These are phyloP conservation scores for Hirtodrosophila duncani DNA, from an alignment of 2,888 invertebrate genomes.

Conservation along the genomic window DNA sequence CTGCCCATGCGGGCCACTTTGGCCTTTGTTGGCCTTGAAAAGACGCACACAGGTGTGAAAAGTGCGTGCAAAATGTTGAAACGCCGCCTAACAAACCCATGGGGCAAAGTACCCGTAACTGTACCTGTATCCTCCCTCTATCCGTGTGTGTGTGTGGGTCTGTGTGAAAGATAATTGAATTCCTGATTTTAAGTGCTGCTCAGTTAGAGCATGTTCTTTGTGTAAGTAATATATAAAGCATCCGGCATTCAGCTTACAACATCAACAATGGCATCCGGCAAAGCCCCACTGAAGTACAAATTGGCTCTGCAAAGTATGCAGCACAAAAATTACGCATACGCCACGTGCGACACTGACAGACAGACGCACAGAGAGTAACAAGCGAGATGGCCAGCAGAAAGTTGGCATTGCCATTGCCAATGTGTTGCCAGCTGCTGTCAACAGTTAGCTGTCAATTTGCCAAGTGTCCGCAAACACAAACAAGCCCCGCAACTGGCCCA, in stretches of 20 bases:
- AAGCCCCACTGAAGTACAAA: slow-evolving; percentile 68
- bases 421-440: slow-evolving; percentile 11
- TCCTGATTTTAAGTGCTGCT: slow-evolving; percentile 71
- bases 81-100: slow-evolving; percentile 17
- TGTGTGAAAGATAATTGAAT: slow-evolving; percentile 58
- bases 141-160: slow-evolving; percentile 1
- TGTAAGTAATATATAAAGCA: no score
- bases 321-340: slow-evolving; percentile 72
- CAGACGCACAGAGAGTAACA: slow-evolving; percentile 3
- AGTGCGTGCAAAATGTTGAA: slow-evolving; percentile 59
- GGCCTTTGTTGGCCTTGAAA: slow-evolving; percentile 45
- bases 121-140: not conserved
- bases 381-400: no score
- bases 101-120: not conserved
- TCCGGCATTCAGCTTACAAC: no score
- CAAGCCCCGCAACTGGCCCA: no score
- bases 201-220: slow-evolving; percentile 25
- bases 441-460: slow-evolving; percentile 60
- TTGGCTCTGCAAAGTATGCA: slow-evolving; percentile 68
- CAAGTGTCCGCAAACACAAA: slow-evolving; percentile 73
- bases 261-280: no score
- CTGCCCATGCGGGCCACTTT: not conserved
- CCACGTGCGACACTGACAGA: slow-evolving; percentile 49
- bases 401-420: not conserved
- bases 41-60: slow-evolving; percentile 62